Conservation (phyloP, 1,140 invertebrate genomes). For the Atta texana region DNA sequence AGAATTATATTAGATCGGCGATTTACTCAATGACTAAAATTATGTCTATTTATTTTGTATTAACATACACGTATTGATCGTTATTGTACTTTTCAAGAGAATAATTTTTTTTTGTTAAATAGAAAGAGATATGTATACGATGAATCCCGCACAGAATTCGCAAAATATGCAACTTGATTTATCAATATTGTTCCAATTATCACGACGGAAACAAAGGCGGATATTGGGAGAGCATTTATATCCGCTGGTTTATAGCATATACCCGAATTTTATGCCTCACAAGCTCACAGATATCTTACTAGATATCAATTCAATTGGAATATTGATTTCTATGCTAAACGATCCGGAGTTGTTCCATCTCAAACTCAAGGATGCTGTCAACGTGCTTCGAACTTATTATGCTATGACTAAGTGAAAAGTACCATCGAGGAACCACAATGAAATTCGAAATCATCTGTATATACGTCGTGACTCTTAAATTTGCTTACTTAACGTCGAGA, state of each 20-base stretch:
- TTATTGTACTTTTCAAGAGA: neutral
- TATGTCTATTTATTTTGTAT: neutral
- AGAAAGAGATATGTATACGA: neutral
- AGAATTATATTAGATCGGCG: no score
- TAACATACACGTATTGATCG: neutral
- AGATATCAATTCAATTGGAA: neutral
- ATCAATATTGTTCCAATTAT: neutral
- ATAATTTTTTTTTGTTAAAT: slow-evolving; percentile 3
- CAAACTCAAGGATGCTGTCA: neutral
- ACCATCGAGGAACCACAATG: no score
- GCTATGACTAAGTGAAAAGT: neutral
- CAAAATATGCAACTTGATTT: neutral
- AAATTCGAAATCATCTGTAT: no score
- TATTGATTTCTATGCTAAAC: neutral
- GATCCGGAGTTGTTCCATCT: neutral
- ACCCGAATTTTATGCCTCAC: slow-evolving; percentile 12
- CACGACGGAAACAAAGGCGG: neutral
- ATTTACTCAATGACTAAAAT: no score
- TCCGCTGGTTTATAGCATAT: neutral
- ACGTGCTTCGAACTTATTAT: neutral
- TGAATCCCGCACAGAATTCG: neutral
- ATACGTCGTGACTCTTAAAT: no score
- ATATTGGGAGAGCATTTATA: neutral
- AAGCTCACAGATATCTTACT: neutral
- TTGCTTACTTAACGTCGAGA: no score